These are phyloP conservation scores for Natrix natrix DNA, from an alignment of 2,797 vertebrate species.

Conservation along the genomic window DNA sequence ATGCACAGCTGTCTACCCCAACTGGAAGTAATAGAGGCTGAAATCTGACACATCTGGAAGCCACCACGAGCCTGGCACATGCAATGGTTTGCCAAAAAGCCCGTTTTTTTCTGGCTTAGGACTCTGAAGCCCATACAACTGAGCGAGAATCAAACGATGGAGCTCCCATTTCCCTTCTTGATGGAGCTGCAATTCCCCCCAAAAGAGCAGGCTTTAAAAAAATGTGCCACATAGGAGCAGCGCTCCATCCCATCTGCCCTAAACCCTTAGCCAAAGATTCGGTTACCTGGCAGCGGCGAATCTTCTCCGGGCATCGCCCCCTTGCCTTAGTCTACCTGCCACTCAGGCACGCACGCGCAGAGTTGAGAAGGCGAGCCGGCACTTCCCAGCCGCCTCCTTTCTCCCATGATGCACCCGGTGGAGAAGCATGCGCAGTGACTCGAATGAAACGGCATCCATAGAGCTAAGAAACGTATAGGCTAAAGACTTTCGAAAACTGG, in stretches of 20 bases:
- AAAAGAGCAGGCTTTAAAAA: not conserved
- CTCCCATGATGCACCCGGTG: not conserved
- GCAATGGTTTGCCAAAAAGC: not conserved
- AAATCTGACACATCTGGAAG: not conserved
- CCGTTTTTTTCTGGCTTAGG: not conserved
- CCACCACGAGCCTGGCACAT: too few species aligned
- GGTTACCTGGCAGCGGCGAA: not conserved
- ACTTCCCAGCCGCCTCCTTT: not conserved
- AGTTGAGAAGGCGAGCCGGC: not conserved
- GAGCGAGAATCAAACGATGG: not conserved
- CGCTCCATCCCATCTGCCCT: rapidly evolving
- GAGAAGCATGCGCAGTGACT: too few species aligned
- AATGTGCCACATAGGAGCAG: not conserved
- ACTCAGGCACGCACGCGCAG: not conserved
- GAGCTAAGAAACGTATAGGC: not conserved
- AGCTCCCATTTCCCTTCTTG: not conserved
- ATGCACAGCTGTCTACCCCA: not conserved
- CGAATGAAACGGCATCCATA: not conserved
- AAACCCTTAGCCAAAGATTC: rapidly evolving
- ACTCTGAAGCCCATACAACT: not conserved
- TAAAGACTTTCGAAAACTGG: not conserved
- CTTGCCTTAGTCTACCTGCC: not conserved
- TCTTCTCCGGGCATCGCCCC: rapidly evolving
- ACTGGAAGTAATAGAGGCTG: not conserved
- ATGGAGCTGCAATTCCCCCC: not conserved